phyloP scores from a whole-genome alignment of 2,113 vertebrate genomes.

The Pogona vitticeps region DNA sequence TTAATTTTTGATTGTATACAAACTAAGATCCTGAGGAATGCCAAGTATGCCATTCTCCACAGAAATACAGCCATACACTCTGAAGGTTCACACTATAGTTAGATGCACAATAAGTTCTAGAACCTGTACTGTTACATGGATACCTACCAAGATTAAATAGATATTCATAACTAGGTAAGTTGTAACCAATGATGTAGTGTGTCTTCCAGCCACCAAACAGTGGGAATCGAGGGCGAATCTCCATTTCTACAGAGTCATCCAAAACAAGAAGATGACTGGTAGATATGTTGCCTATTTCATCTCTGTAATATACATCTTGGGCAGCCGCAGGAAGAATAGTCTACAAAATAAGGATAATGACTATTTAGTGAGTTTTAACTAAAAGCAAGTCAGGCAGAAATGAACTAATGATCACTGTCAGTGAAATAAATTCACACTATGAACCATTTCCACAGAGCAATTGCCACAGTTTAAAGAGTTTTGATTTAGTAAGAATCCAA shows the following conservation, averaged over 20 bases:
- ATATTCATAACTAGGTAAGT: slow-evolving; percentile 97
- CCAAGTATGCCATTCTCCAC: background rate
- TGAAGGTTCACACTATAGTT: background rate
- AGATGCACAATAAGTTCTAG: background rate
- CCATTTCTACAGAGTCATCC: slow-evolving; percentile 98
- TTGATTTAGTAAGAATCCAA: background rate
- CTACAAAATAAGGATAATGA: slow-evolving; percentile 68
- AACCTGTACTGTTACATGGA: background rate
- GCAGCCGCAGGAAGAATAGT: slow-evolving; percentile 98
- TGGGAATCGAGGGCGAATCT: slow-evolving; percentile 94
- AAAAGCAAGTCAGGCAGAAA: background rate
- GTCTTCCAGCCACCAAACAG: slow-evolving; percentile 99
- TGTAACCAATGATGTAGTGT: slow-evolving; percentile 96
- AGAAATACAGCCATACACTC: background rate
- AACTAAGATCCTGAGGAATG: background rate
- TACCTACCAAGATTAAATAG: slow-evolving; percentile 93
- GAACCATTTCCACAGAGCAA: background rate
- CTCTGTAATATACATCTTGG: slow-evolving; percentile 97
- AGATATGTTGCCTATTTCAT: slow-evolving; percentile 98
- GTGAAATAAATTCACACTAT: background rate
- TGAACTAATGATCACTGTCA: background rate
- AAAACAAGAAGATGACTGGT: slow-evolving; percentile 95
- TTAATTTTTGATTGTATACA: background rate
- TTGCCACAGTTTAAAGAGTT: background rate
- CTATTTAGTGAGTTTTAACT: slow-evolving; percentile 11